Conservation (phyloP, 1,140 invertebrate species). For the Aphis gossypii region DNA sequence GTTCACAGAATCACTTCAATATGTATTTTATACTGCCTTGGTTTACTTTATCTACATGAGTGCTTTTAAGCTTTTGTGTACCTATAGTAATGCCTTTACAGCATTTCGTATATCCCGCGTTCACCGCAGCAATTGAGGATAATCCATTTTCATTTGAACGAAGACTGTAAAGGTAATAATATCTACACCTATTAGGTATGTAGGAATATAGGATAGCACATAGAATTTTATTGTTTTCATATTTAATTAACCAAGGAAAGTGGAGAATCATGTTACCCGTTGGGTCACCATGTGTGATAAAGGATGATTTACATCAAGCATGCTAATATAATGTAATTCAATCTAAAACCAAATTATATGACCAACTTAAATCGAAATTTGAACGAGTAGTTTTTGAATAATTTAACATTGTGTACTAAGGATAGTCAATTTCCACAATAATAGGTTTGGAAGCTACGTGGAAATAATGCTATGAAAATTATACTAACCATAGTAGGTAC, state of each 20-base stretch:
- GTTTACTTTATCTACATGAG: background rate
- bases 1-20: background rate
- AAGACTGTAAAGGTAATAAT: background rate
- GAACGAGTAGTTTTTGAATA: background rate
- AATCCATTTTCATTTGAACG: background rate
- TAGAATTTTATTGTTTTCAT: background rate
- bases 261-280: background rate
- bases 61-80: background rate
- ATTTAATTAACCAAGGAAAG: background rate
- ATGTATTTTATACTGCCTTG: background rate
- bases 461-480: no score
- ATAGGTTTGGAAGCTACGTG: no score
- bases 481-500: no score
- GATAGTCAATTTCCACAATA: background rate
- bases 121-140: background rate
- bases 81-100: background rate
- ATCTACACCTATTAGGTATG: background rate
- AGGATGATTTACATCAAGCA: background rate
- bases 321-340: background rate
- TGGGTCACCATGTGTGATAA: background rate
- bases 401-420: background rate
- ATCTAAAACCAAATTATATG: background rate
- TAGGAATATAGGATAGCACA: background rate
- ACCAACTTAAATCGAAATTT: background rate
- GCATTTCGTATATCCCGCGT: background rate